Percentiles rank a stretch among this genome's conserved stretches.
Conservation (phyloP, 2,888 invertebrate genomes). For the Brachypterus glaber region DNA sequence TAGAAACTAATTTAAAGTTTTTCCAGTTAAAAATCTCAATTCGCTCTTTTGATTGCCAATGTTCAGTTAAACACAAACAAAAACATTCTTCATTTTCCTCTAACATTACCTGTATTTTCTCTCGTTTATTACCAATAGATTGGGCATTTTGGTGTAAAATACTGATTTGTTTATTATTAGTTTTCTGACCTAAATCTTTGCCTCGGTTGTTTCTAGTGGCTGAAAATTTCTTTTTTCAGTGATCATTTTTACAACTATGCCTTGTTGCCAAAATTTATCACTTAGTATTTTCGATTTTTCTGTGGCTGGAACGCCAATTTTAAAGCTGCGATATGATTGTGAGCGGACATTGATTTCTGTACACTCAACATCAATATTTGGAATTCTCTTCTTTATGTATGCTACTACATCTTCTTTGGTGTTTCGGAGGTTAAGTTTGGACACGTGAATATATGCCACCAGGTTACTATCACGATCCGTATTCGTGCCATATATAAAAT, state of each 20-base stretch:
- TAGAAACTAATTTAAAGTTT: not conserved
- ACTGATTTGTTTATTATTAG: no score
- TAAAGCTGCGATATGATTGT: not conserved
- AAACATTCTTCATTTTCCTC: not conserved
- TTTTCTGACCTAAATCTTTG: not conserved
- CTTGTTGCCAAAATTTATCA: not conserved
- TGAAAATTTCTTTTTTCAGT: slow-evolving; percentile 1
- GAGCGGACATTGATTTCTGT: not conserved
- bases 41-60: not conserved
- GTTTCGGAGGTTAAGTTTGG: not conserved
- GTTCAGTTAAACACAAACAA: not conserved
- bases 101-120: not conserved
- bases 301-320: not conserved
- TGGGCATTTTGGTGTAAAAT: not conserved
- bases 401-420: not conserved
- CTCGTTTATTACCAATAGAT: not conserved
- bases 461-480: not conserved
- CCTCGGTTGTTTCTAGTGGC: not conserved
- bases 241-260: slow-evolving; percentile 1
- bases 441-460: not conserved
- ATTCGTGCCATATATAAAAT: not conserved
- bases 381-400: not conserved
- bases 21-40: not conserved
- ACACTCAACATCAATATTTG: not conserved
- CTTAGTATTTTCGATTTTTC: not conserved